These are phyloP conservation scores for Diaphora mendica DNA, from an alignment of 2,888 invertebrate genomes.

Conservation along the genomic window DNA sequence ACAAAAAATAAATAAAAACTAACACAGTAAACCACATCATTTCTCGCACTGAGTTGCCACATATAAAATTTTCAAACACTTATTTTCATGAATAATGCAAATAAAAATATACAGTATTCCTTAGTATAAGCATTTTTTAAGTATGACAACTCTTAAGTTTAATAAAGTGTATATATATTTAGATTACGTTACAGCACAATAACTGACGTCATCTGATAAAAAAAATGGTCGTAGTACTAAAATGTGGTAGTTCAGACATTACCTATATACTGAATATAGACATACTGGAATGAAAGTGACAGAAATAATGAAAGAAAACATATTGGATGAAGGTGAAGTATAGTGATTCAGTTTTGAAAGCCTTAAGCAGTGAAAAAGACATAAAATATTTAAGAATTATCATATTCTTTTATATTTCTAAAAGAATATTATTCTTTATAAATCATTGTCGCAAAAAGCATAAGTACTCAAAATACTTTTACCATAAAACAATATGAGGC, in stretches of 20 bases:
- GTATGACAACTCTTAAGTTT: conserved; percentile 25
- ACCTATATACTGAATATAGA: not conserved
- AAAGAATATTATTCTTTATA: not conserved
- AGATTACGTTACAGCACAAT: conserved; percentile 18
- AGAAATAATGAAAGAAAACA: not conserved
- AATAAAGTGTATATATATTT: conserved; percentile 18
- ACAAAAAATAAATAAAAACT: conserved; percentile 49
- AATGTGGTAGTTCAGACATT: too few species aligned
- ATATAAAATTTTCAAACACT: conserved; percentile 5
- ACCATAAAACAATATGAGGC: too few species aligned
- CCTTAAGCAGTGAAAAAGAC: not conserved
- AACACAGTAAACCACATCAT: conserved; percentile 31
- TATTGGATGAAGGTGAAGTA: not conserved
- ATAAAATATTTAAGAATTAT: not conserved
- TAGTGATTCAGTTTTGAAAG: not conserved
- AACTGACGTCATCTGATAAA: not conserved
- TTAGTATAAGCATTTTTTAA: not conserved
- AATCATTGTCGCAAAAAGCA: not conserved
- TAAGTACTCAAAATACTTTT: too few species aligned
- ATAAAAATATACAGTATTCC: not conserved
- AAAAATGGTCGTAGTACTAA: not conserved
- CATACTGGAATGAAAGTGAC: not conserved
- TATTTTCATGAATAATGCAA: conserved; percentile 2
- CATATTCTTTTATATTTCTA: not conserved
- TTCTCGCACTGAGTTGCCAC: conserved; percentile 31